Evolutionary conservation across 2,888 invertebrate genomes (phyloP).

Genomic region (Antitype chi): DNA sequence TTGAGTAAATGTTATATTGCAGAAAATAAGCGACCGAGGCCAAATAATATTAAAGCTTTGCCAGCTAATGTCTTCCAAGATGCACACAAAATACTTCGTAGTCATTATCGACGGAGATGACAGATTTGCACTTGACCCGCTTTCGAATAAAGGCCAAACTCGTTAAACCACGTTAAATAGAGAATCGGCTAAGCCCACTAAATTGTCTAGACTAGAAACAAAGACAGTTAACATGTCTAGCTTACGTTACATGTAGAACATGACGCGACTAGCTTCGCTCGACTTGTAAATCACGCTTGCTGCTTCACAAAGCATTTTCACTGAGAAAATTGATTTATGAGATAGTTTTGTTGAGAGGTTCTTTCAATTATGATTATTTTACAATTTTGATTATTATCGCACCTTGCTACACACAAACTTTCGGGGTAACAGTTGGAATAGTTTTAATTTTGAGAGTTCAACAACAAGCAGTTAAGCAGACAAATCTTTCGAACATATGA

Average conservation of each 20-base stretch:
- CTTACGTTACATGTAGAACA: conserved; percentile 51
- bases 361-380: conserved; percentile 1
- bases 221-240: conserved; percentile 50
- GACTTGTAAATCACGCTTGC: conserved; percentile 21
- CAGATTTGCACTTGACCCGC: conserved; percentile 64
- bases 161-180: conserved; percentile 47
- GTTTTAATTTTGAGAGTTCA: too few relatives aligned
- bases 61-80: conserved; percentile 20
- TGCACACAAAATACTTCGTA: conserved; percentile 20
- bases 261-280: conserved; percentile 21
- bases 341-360: not conserved
- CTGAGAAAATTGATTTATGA: conserved; percentile 1
- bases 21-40: conserved; percentile 12
- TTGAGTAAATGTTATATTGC: not conserved
- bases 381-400: not conserved
- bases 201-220: conserved; percentile 48
- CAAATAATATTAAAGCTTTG: conserved; percentile 12
- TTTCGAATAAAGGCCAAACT: conserved; percentile 56
- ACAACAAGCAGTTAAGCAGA: too few relatives aligned
- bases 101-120: conserved; percentile 47
- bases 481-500: too few relatives aligned
- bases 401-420: too few relatives aligned
- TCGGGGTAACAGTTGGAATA: too few relatives aligned
- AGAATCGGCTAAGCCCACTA: conserved; percentile 50
- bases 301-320: conserved; percentile 13